Percentiles rank a stretch among this genome's conserved stretches.
Evolutionary conservation across 2,888 invertebrate genomes (phyloP).

Genomic region (Pollenia labialis): DNA sequence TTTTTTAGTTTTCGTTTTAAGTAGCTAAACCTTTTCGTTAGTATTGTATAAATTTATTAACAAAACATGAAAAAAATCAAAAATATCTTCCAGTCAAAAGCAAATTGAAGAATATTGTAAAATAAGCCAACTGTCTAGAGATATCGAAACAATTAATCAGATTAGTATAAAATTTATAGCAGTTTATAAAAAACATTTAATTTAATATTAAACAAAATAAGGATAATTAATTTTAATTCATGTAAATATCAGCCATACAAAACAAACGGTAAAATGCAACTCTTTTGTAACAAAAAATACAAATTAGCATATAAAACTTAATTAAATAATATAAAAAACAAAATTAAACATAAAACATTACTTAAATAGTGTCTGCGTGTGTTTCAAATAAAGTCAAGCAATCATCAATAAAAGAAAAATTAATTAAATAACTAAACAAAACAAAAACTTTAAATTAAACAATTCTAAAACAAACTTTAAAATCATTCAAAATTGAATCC

Average conservation of each 20-base stretch:
- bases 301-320: slow-evolving; percentile 67
- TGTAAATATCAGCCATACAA: slow-evolving; percentile 73
- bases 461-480: slow-evolving; percentile 8
- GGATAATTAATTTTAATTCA: slow-evolving; percentile 48
- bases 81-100: slow-evolving; percentile 77
- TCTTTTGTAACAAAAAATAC: slow-evolving; percentile 74
- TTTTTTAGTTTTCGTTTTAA: slow-evolving; percentile 34
- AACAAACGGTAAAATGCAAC: slow-evolving; percentile 75
- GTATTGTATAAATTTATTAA: slow-evolving; percentile 60
- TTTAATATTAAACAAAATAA: slow-evolving; percentile 50
- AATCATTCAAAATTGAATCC: slow-evolving; percentile 28
- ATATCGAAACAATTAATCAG: slow-evolving; percentile 58
- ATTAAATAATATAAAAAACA: slow-evolving; percentile 14
- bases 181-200: slow-evolving; percentile 54
- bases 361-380: slow-evolving; percentile 76
- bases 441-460: neutral
- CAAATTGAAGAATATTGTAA: slow-evolving; percentile 69
- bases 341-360: slow-evolving; percentile 41
- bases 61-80: slow-evolving; percentile 75
- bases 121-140: slow-evolving; percentile 68
- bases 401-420: slow-evolving; percentile 64
- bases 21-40: slow-evolving; percentile 41
- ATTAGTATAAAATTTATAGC: slow-evolving; percentile 64
- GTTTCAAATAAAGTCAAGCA: slow-evolving; percentile 77
- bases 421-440: slow-evolving; percentile 21